Conservation (phyloP, 2,797 vertebrate genomes). For the Caiman crocodilus region DNA sequence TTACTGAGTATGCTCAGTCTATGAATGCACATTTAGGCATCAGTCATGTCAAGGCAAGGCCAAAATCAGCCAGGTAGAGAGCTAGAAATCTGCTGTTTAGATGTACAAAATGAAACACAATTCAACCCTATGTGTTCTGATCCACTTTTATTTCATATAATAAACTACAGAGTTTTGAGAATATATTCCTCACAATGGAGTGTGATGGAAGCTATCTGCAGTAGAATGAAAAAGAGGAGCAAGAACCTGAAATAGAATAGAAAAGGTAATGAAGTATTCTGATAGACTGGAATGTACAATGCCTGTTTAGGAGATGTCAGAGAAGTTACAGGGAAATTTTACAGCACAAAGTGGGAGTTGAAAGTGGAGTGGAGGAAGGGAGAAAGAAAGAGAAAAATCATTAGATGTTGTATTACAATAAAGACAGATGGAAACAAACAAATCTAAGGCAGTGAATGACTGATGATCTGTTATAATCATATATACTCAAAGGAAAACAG, state of each 20-base stretch:
- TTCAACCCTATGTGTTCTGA: background rate
- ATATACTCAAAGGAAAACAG: background rate
- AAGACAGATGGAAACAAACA: conserved; percentile 1
- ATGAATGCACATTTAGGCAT: too few species aligned
- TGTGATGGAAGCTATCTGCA: background rate
- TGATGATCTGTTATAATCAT: conserved; percentile 13
- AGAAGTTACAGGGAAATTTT: conserved; percentile 6
- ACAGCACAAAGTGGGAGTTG: background rate
- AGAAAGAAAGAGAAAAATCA: conserved; percentile 15
- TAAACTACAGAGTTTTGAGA: background rate
- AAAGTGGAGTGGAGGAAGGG: background rate
- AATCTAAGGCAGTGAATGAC: conserved; percentile 20
- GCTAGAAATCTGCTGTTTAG: too few species aligned
- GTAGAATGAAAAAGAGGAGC: background rate
- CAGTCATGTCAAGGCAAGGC: too few species aligned
- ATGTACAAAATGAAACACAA: too few species aligned
- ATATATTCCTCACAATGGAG: background rate
- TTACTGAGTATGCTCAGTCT: too few species aligned
- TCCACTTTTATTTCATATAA: background rate
- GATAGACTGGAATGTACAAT: background rate
- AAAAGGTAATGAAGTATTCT: background rate
- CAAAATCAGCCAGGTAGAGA: too few species aligned
- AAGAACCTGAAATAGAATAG: background rate
- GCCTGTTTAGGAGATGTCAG: background rate
- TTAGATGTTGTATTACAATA: background rate